A percentile compares a stretch with the other conserved stretches of the same genome.
Conservation (phyloP, 2,113 vertebrate genomes). For the Chaetodon trifascialis region DNA sequence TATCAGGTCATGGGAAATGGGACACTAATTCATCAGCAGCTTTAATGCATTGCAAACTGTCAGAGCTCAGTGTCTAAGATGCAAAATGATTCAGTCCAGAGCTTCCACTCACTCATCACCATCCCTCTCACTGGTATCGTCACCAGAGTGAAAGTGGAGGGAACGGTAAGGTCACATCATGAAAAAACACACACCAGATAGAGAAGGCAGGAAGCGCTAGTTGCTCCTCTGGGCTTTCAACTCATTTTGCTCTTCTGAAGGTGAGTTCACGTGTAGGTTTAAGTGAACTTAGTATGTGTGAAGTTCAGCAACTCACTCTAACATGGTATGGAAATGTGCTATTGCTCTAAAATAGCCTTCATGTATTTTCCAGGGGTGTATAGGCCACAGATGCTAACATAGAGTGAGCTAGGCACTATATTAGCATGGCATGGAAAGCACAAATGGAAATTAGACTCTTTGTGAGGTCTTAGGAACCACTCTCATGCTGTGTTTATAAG, state of each 20-base stretch:
- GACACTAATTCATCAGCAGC: conserved; percentile 31
- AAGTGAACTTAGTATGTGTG: background rate
- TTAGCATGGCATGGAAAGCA: background rate
- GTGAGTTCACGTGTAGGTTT: background rate
- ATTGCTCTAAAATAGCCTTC: background rate
- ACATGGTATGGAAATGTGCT: background rate
- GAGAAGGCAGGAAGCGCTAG: conserved; percentile 7
- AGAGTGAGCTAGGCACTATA: too few relatives aligned
- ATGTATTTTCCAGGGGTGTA: background rate
- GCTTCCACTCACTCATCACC: conserved; percentile 41
- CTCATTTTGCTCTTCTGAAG: background rate
- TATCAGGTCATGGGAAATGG: conserved; percentile 38
- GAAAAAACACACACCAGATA: conserved; percentile 30
- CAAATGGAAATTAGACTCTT: background rate
- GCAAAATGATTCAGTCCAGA: conserved; percentile 44
- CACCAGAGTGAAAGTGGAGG: background rate
- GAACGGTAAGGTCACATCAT: background rate
- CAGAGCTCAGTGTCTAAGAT: conserved; percentile 10
- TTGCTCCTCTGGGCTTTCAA: background rate
- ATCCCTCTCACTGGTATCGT: conserved; percentile 26
- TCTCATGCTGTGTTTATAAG: conserved; percentile 23
- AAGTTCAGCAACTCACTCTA: background rate
- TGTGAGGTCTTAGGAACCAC: conserved; percentile 34
- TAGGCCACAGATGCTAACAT: background rate
- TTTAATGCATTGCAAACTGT: conserved; percentile 12